Conservation (phyloP, 1,140 invertebrate species). For the Heliconius melpomene region DNA sequence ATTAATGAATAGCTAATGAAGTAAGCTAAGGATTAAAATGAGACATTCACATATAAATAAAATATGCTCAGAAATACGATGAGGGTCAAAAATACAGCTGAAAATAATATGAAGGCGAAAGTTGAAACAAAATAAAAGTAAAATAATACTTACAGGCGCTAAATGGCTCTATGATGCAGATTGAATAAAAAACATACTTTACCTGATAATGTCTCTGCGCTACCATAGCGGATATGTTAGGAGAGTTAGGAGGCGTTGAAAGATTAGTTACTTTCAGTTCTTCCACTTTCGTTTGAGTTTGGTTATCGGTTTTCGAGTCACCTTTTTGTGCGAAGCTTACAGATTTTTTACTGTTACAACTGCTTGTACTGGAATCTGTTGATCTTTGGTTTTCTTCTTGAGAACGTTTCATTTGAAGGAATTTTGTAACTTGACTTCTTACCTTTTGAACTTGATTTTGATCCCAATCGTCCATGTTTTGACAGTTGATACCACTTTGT, state of each 20-base stretch:
- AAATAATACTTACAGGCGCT: conserved; percentile 75
- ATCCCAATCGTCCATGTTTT: conserved; percentile 85
- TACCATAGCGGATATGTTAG: conserved; percentile 84
- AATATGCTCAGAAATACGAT: conserved; percentile 10
- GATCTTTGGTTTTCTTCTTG: conserved; percentile 85
- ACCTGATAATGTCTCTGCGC: conserved; percentile 81
- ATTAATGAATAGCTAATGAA: conserved; percentile 36
- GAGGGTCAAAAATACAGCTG: background rate
- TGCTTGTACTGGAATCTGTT: conserved; percentile 86
- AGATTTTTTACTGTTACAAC: conserved; percentile 83
- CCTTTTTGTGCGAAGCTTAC: conserved; percentile 80
- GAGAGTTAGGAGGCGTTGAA: conserved; percentile 86
- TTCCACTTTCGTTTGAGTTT: conserved; percentile 64
- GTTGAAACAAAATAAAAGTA: conserved; percentile 50
- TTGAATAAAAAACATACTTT: conserved; percentile 48
- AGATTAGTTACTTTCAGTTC: conserved; percentile 74
- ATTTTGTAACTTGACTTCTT: conserved; percentile 86
- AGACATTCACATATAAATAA: conserved; percentile 21
- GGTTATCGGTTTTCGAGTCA: conserved; percentile 61
- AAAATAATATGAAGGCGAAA: conserved; percentile 21
- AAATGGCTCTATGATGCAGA: conserved; percentile 61
- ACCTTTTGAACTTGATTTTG: conserved; percentile 85
- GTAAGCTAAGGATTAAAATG: conserved; percentile 31
- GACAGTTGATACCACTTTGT: conserved; percentile 85
- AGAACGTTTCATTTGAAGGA: conserved; percentile 84